Base-by-base conservation (phyloP, 1,140 invertebrate species). In the Maconellicoccus hirsutus region DNA sequence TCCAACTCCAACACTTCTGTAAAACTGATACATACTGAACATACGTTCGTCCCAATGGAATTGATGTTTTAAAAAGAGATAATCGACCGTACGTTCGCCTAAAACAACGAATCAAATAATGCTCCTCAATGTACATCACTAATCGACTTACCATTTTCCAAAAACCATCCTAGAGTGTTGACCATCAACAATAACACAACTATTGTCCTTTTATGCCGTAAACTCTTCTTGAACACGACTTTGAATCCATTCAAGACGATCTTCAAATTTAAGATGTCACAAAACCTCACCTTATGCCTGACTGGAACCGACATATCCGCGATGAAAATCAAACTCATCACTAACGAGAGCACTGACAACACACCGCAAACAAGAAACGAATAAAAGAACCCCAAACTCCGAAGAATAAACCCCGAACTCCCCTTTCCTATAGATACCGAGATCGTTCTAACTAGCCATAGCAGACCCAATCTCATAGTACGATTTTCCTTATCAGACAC, bases 31-130 rank as follows among this genome's bases (percentile, higher is more conserved):
- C 1, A 73, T 70, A 4, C 75, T 73, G 26, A 73, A 75, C 23
- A 75, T 72, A 1, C 70, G 71, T 71, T 74, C 72, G 39, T 73
- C 71, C 75, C 74, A 76, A 25, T 72, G 72, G 21, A 75, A 74
- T 39, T 75, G 74, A 22, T 75, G 72, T 42, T 75, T 63, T 14
- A 75, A 71, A 59, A 73, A 76, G 0, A 76, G 72, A 70, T 75
- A 76, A 16, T 75, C 69, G 10, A 75, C 71, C 16, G 74, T 74
- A 29, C 66, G 73, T 63, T 75, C 75, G 10, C 75, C 75, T 72
- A 69, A 59, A 72, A 75, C 29, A 33, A 33, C 12, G 3, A 6
- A 6, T 33, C 12, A 33, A 33, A 33, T 33, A 12, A 12, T 33
- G 12, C 29, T 12, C 12, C 3, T 33, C 12, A 33, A 33, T 33